Conservation (phyloP, 2,797 vertebrate species). For the Otolemur crassicaudatus region DNA sequence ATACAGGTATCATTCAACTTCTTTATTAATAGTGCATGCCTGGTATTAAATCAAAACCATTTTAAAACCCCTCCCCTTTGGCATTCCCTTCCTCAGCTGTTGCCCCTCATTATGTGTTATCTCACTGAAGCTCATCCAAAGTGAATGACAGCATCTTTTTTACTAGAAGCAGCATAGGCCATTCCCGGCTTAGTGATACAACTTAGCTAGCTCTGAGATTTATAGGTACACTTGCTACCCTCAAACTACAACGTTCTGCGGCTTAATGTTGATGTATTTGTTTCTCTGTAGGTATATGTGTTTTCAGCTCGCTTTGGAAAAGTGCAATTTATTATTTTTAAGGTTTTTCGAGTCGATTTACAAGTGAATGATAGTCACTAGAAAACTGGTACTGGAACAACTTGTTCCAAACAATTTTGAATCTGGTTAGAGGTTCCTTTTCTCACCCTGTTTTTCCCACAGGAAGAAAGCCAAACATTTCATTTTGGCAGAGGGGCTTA, state of each 20-base stretch:
- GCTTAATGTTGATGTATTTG: conserved; percentile 65
- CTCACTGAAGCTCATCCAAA: conserved; percentile 79
- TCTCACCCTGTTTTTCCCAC: not conserved
- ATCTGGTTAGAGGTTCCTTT: not conserved
- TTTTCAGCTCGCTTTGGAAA: conserved; percentile 56
- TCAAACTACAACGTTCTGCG: conserved; percentile 39
- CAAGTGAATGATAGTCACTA: not conserved
- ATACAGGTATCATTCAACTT: conserved; percentile 89
- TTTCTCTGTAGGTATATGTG: conserved; percentile 26
- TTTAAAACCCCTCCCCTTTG: conserved; percentile 72
- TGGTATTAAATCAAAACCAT: conserved; percentile 86
- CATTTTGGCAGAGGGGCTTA: not conserved
- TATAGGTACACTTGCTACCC: conserved; percentile 78
- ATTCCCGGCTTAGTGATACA: conserved; percentile 45
- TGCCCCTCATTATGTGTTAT: conserved; percentile 81
- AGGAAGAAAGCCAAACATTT: not conserved
- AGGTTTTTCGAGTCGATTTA: conserved; percentile 33
- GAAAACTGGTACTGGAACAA: not conserved
- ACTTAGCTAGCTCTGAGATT: conserved; percentile 83
- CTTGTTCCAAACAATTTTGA: not conserved
- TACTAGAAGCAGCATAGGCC: conserved; percentile 80
- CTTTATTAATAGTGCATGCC: conserved; percentile 86
- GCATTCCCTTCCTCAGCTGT: conserved; percentile 79
- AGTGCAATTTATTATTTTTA: conserved; percentile 45
- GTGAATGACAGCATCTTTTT: conserved; percentile 86